Conservation (phyloP, 2,797 vertebrate genomes). For the Muscicapa striata region DNA sequence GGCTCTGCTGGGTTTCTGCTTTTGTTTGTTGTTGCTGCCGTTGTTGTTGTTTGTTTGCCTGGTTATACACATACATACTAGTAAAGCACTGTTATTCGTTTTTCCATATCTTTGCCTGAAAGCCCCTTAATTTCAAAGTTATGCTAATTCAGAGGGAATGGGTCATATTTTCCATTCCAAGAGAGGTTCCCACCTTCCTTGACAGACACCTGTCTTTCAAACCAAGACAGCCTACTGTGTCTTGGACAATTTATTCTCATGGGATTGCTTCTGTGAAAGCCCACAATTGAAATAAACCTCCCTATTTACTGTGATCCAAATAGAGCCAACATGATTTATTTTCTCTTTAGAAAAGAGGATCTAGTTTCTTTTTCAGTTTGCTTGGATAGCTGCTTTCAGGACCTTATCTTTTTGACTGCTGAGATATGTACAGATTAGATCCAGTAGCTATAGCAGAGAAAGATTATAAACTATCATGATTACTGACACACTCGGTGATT, state of each 20-base stretch:
- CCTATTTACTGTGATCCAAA: neutral
- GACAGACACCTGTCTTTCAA: neutral
- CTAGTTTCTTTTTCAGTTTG: neutral
- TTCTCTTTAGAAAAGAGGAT: neutral
- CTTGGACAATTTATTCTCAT: neutral
- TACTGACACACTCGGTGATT: neutral
- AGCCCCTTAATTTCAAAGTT: neutral
- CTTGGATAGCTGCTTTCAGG: neutral
- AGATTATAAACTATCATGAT: neutral
- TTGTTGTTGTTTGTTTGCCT: too few relatives aligned
- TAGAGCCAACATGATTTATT: neutral
- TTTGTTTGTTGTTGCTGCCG: too few relatives aligned
- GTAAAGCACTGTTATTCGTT: neutral
- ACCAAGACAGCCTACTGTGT: neutral
- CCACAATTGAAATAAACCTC: neutral
- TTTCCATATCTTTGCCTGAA: neutral
- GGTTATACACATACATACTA: too few relatives aligned
- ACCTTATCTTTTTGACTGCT: neutral
- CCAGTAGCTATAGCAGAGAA: neutral
- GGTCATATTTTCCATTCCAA: neutral
- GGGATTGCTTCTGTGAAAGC: neutral
- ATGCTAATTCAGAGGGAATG: fast-evolving
- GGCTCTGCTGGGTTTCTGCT: too few relatives aligned
- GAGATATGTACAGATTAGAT: neutral
- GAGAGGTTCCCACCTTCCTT: neutral